phyloP scores from a whole-genome alignment of 2,797 vertebrate genomes.

The Neosilurus mollespiculum region DNA sequence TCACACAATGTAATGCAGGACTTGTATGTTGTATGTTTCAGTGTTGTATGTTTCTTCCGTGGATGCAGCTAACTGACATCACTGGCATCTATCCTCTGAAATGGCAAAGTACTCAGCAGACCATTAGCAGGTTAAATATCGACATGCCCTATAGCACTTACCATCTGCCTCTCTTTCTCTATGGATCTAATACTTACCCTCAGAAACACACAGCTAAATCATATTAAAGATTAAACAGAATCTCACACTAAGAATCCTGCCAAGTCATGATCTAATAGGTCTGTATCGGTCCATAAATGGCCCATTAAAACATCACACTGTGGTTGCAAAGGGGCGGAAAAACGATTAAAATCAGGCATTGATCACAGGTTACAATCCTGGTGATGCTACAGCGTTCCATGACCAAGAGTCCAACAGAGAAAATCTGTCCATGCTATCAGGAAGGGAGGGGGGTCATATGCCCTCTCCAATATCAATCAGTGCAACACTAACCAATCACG shows the following conservation, averaged over 20 bases:
- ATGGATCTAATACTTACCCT: neutral
- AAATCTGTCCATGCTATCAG: neutral
- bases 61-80: neutral
- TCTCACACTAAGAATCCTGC: neutral
- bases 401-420: neutral
- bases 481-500: neutral
- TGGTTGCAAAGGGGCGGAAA: neutral
- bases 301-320: neutral
- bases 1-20: neutral
- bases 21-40: neutral
- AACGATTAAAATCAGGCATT: neutral
- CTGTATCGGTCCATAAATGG: neutral
- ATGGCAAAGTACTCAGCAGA: conserved; percentile 52
- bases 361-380: neutral
- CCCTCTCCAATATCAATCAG: neutral
- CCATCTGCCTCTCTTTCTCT: conserved; percentile 11
- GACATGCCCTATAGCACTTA: conserved; percentile 8
- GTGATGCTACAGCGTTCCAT: neutral
- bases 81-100: conserved; percentile 56
- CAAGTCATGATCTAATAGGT: conserved; percentile 5
- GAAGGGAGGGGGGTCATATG: neutral
- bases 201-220: neutral
- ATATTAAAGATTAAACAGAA: neutral
- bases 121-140: conserved; percentile 50
- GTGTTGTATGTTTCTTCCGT: conserved; percentile 17